Base-by-base conservation (phyloP, 2,797 vertebrate species). In the Chaetophractus vellerosus region DNA sequence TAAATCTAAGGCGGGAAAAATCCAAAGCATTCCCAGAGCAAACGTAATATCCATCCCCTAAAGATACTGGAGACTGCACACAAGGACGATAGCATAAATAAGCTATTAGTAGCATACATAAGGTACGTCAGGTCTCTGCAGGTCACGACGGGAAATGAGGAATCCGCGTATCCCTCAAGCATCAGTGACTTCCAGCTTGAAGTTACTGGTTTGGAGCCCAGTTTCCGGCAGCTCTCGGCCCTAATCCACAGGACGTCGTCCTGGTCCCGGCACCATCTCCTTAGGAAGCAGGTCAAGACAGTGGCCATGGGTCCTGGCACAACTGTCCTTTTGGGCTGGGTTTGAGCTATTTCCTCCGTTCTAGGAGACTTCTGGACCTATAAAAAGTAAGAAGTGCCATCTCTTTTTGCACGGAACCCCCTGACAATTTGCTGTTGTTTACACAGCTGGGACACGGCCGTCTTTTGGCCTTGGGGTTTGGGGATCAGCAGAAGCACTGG, bases 81-180 rank as follows among this genome's bases (percentile, higher is more conserved):
- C n/a, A 41, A 36, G 26, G 33, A 36, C 19, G 19, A 55, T 6
- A 21, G 55, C 55, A 19, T 21, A 55, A 55, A 55, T 21, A 69
- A 6, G 5, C 0, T 0, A 31, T 2, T 26, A 68, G 10, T 0
- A 59, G 21, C n/a, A 26, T 2, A 11, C 14, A 41, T 41, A n/a
- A 63, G 50, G 15, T 26, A 26, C 2, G 5, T 2, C 23, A 12
- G 19, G 38, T 9, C 50, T 41, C 57, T 28, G 6, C 1, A 2
- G 21, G 41, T n/a, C 33, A 19, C 7, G 6, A 19, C 6, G 18
- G n/a, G 9, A n/a, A 26, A 5, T 3, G n/a, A 19, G 1, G 2
- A 36, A 16, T 18, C 10, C 5, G 9, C 0, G 3, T 18, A 41
- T 36, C 74, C 79, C 55, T 63, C 64, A 59, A 45, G 52, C 31